phyloP scores from a whole-genome alignment of 1,140 invertebrate genomes.

The Papilio xuthus region DNA sequence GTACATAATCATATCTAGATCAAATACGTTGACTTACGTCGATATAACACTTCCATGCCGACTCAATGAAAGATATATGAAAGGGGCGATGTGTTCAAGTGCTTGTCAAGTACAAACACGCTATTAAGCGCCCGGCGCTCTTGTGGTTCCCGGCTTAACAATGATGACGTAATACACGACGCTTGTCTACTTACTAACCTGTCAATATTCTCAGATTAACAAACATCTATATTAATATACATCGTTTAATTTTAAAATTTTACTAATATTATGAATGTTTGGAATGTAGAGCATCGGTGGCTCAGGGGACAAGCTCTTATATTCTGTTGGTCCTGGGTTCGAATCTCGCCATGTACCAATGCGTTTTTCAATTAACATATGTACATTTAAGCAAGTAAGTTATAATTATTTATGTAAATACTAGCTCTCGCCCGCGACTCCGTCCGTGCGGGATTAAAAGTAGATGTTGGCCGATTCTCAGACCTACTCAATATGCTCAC shows the following conservation, averaged over 20 bases:
- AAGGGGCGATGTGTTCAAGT: slow-evolving; percentile 37
- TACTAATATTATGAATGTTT: too few relatives aligned
- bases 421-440: too few relatives aligned
- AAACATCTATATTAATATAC: background rate
- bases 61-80: slow-evolving; percentile 38
- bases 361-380: too few relatives aligned
- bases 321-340: too few relatives aligned
- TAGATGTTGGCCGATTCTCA: too few relatives aligned
- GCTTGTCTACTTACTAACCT: slow-evolving; percentile 18
- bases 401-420: too few relatives aligned
- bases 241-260: background rate
- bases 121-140: slow-evolving; percentile 27
- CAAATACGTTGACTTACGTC: slow-evolving; percentile 13
- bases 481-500: too few relatives aligned
- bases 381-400: too few relatives aligned
- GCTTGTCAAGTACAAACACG: slow-evolving; percentile 37
- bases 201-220: slow-evolving; percentile 2
- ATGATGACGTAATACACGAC: slow-evolving; percentile 18
- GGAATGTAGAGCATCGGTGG: too few relatives aligned
- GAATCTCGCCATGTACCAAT: too few relatives aligned
- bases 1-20: background rate
- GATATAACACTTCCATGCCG: slow-evolving; percentile 16
- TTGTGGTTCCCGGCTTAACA: slow-evolving; percentile 33
- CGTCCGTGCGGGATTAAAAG: too few relatives aligned
- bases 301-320: too few relatives aligned